Conservation (phyloP, 1,140 invertebrate species). For the Saccostrea cuccullata region DNA sequence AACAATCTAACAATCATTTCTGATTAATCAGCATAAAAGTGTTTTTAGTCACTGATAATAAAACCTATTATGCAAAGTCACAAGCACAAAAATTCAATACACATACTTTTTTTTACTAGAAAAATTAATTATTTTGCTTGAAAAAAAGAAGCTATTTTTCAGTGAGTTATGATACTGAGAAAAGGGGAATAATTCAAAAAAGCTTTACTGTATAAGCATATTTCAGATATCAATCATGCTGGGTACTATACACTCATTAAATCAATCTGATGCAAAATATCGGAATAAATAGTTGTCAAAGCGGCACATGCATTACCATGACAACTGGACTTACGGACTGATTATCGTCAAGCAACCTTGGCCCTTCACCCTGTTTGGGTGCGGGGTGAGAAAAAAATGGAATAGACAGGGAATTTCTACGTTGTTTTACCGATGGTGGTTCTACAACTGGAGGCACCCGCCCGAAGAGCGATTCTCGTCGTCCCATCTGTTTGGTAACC, state of each 20-base stretch:
- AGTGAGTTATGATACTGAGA: not conserved
- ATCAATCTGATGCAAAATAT: constrained; percentile 49
- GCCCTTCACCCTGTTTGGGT: constrained; percentile 45
- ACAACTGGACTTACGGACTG: constrained; percentile 52
- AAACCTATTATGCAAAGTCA: no score
- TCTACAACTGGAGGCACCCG: constrained; percentile 42
- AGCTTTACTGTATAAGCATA: not conserved
- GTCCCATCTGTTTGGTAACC: constrained; percentile 56
- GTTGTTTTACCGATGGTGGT: constrained; percentile 52
- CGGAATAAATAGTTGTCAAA: constrained; percentile 17
- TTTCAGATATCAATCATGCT: not conserved
- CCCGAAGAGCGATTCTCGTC: constrained; percentile 58
- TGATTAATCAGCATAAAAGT: no score
- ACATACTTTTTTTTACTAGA: no score
- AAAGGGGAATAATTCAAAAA: not conserved
- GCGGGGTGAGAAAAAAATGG: constrained; percentile 55
- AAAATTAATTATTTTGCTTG: no score
- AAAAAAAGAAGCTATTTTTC: no score
- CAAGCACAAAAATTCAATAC: no score
- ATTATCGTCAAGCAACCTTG: constrained; percentile 49
- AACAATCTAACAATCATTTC: no score
- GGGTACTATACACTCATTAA: not conserved
- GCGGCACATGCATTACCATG: constrained; percentile 40
- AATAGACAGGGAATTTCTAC: constrained; percentile 57
- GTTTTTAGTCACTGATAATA: no score